Conservation (phyloP, 2,113 vertebrate genomes). For the Rhizomys pruinosus region DNA sequence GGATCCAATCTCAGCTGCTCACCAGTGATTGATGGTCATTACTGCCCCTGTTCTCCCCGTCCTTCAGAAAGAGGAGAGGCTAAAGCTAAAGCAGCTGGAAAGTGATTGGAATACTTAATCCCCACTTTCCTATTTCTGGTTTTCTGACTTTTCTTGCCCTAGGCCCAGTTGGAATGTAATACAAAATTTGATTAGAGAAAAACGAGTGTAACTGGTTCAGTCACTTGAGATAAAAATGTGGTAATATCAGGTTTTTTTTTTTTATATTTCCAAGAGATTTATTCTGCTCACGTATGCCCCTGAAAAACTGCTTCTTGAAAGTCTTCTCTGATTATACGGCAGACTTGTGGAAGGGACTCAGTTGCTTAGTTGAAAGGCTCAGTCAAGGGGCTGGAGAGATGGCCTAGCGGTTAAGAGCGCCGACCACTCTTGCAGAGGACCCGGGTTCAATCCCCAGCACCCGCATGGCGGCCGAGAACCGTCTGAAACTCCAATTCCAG, state of each 20-base stretch:
- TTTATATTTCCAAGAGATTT: neutral
- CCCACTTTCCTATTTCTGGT: neutral
- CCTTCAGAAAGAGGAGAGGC: neutral
- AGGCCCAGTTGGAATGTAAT: neutral
- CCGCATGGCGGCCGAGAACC: no score
- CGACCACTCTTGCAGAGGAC: no score
- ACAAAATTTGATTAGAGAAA: neutral
- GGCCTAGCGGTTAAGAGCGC: no score
- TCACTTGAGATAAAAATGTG: neutral
- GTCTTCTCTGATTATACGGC: neutral
- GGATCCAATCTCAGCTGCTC: neutral
- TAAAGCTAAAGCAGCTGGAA: neutral
- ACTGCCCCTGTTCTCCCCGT: neutral
- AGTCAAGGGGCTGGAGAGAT: no score
- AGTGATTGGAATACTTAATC: neutral
- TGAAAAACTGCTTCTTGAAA: neutral
- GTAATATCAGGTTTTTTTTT: no score
- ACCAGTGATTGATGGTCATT: no score
- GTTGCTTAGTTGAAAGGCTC: neutral
- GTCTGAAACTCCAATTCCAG: no score
- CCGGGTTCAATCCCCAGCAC: no score
- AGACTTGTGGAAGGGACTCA: no score
- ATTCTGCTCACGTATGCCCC: fast-evolving
- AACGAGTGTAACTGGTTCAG: neutral
- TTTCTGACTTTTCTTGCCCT: neutral